Evolutionary conservation across 2,113 vertebrate species (phyloP).

Genomic region (Rutilus rutilus): DNA sequence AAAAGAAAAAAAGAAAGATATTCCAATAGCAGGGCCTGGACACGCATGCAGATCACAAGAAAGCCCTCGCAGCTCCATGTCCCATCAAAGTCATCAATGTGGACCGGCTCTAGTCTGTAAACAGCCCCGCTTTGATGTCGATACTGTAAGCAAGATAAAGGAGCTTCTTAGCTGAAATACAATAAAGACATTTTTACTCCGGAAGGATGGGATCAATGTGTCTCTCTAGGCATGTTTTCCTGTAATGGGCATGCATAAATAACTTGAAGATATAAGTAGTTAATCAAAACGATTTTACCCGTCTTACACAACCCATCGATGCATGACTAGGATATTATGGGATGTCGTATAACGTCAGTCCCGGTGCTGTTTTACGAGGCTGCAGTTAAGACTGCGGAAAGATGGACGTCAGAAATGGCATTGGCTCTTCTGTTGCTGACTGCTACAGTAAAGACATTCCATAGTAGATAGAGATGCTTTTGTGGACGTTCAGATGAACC

Average conservation of each 20-base stretch:
- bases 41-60: not conserved
- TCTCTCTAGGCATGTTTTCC: conserved; percentile 67
- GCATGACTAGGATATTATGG: conserved; percentile 38
- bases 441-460: conserved; percentile 2
- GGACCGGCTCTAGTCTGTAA: conserved; percentile 30
- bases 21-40: not conserved
- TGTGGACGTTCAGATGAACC: not conserved
- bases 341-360: conserved; percentile 47
- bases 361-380: not conserved
- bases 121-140: conserved; percentile 58
- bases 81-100: conserved; percentile 34
- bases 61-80: conserved; percentile 12
- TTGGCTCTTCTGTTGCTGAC: not conserved
- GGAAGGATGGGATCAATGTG: conserved; percentile 68
- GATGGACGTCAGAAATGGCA: conserved; percentile 4
- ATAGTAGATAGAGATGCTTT: not conserved
- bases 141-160: conserved; percentile 73
- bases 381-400: not conserved
- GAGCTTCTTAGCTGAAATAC: conserved; percentile 73
- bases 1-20: not conserved
- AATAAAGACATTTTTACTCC: conserved; percentile 73
- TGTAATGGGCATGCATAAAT: conserved; percentile 70
- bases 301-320: conserved; percentile 49
- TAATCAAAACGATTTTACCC: conserved; percentile 59
- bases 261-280: conserved; percentile 61